These are phyloP conservation scores for Patella depressa DNA, from an alignment of 2,888 invertebrate genomes.

Conservation along the genomic window DNA sequence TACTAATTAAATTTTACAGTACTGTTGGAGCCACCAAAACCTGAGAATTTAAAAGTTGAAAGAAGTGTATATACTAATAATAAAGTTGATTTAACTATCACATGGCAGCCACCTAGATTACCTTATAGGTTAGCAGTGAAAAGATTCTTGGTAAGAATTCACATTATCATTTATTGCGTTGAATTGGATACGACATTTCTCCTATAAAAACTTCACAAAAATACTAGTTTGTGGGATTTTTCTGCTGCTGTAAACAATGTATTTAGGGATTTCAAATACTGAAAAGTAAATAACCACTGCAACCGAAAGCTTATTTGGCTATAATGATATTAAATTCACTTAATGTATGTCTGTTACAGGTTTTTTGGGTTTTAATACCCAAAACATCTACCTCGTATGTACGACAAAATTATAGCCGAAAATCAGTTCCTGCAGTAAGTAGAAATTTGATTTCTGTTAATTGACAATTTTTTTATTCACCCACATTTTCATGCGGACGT, in stretches of 20 bases:
- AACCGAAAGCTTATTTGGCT: too few relatives aligned
- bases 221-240: too few relatives aligned
- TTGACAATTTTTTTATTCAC: too few relatives aligned
- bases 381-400: not conserved
- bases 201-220: too few relatives aligned
- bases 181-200: too few relatives aligned
- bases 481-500: too few relatives aligned
- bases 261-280: too few relatives aligned
- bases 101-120: conserved; percentile 62
- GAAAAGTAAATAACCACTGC: too few relatives aligned
- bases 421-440: conserved; percentile 53
- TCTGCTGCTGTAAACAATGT: too few relatives aligned
- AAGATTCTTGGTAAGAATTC: conserved; percentile 23
- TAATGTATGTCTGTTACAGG: not conserved
- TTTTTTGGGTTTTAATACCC: not conserved
- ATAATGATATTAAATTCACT: too few relatives aligned
- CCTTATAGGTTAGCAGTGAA: conserved; percentile 62
- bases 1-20: conserved; percentile 42
- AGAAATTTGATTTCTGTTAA: too few relatives aligned
- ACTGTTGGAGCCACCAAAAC: conserved; percentile 60
- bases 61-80: conserved; percentile 49
- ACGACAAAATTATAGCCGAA: conserved; percentile 49
- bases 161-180: too few relatives aligned
- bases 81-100: conserved; percentile 58
- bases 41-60: conserved; percentile 62